Percentiles rank a stretch among this genome's conserved stretches.
Evolutionary conservation across 2,797 vertebrate species (phyloP).

Genomic region (Onychomys leucogaster): DNA sequence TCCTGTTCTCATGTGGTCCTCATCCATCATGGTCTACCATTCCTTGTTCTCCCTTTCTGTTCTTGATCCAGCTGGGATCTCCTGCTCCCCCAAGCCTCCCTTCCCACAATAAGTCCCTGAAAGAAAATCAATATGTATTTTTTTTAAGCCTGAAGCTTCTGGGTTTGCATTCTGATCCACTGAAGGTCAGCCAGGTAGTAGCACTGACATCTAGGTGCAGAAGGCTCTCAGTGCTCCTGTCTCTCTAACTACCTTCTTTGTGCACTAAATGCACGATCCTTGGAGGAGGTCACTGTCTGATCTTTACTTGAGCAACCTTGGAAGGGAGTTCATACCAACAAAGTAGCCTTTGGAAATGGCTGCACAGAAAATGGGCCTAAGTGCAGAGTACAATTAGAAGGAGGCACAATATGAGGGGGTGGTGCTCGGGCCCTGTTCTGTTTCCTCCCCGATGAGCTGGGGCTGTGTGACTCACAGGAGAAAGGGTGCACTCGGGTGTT

Average conservation of each 20-base stretch:
- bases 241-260: background rate
- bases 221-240: accelerated
- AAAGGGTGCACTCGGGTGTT: background rate
- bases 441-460: background rate
- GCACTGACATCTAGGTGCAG: background rate
- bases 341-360: background rate
- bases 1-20: no score
- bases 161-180: background rate
- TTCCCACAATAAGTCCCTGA: no score
- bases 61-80: no score
- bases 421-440: accelerated
- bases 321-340: background rate
- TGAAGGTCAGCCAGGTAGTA: background rate
- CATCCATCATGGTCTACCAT: no score
- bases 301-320: background rate
- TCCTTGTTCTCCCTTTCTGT: no score
- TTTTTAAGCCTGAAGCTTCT: background rate
- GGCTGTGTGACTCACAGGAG: background rate
- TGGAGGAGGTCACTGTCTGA: background rate
- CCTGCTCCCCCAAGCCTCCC: no score
- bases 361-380: background rate
- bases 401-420: no score
- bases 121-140: background rate
- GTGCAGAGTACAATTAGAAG: background rate
- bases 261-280: background rate